Base-by-base conservation (phyloP, 2,797 vertebrate species). In the Austrolebias charrua region DNA sequence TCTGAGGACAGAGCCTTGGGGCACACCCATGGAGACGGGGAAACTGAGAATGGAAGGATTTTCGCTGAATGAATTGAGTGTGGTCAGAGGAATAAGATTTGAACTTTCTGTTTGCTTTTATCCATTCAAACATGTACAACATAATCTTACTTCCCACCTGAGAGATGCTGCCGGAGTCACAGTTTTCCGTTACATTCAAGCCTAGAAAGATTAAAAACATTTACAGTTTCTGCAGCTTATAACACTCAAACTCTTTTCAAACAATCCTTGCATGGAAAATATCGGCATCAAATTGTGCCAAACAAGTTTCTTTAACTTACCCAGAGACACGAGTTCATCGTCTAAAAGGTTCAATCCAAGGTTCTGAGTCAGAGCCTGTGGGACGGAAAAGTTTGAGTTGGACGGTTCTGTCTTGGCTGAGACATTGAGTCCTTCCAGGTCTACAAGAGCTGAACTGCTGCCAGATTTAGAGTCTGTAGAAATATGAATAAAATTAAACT, bases 321-420 rank as follows among this genome's bases (percentile, higher is more conserved):
- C 96, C 75, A 99, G 90, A 58, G 96, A 96, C 97, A 98, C 97
- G 63, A 99, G 95, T 62, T 99, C 97, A 60, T 98, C 97, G 14
- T 99, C 97, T 67, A 99, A 85, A 70, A 99, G 90, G 66, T 93
- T 98, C 58, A 95, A 71, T 0, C 95, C 86, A 88, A 81, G 79
- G 61, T 94, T 94, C 33, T 94, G 90, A 71, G 80, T 88, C 5
- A 1, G 90, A 67, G 50, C 74, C 76, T 80, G 83, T 4, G 82
- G 63, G 59, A 77, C 80, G 44, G 92, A 90, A 72, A 90, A 31
- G 56, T 94, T 88, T 44, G 92, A 88, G 70, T 92, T 90, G 45
- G 90, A 87, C 14, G 91, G 83, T 43, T 88, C 79, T 5, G 84
- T 73, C 2, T 80, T 75, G 43, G 86, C 72, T 3, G 92, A 90